phyloP scores from a whole-genome alignment of 2,888 invertebrate species.

The Cephonodes hylas region DNA sequence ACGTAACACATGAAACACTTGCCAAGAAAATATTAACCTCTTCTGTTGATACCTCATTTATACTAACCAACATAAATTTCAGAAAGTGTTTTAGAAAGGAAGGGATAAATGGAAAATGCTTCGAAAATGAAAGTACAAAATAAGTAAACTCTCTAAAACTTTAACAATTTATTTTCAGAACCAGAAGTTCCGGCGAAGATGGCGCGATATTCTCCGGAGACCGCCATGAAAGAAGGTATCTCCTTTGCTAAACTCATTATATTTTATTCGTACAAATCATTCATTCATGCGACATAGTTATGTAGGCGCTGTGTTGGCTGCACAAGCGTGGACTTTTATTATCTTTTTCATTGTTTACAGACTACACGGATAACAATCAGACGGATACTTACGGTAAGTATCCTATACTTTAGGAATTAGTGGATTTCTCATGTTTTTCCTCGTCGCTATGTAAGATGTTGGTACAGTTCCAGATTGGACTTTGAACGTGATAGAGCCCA shows the following conservation, averaged over 20 bases:
- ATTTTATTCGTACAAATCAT: not conserved
- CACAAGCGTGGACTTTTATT: not conserved
- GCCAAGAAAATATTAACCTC: too few species aligned
- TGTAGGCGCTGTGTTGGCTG: not conserved
- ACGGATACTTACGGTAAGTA: not conserved
- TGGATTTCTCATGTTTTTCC: not conserved
- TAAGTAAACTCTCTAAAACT: not conserved
- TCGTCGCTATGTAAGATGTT: conserved; percentile 1
- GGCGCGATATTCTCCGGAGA: conserved; percentile 21
- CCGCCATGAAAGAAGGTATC: conserved; percentile 30
- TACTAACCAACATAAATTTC: too few species aligned
- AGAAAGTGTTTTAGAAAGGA: too few species aligned
- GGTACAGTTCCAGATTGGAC: conserved; percentile 56
- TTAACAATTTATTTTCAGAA: conserved; percentile 24
- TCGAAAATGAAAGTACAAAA: too few species aligned
- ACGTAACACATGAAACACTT: too few species aligned
- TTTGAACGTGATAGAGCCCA: conserved; percentile 32
- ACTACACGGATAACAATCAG: not conserved
- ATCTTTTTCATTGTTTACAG: not conserved
- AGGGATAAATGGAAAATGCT: too few species aligned
- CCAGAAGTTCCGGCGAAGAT: conserved; percentile 20
- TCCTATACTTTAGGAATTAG: not conserved
- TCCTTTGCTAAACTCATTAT: not conserved
- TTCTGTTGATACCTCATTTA: too few species aligned
- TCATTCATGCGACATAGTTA: not conserved